Conservation (phyloP, 2,113 vertebrate genomes). For the Rhinichthys klamathensis region DNA sequence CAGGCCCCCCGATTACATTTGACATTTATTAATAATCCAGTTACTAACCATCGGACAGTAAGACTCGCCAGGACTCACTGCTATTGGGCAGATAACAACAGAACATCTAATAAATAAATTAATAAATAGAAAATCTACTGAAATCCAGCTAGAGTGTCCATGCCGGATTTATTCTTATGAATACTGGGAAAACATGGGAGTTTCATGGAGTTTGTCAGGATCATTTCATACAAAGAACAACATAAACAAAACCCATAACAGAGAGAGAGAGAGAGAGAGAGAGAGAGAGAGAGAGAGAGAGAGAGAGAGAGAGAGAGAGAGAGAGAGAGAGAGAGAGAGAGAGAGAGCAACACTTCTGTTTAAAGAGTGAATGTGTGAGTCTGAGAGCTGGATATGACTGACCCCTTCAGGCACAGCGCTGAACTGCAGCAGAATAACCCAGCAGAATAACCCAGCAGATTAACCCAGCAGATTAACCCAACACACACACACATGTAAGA, state of each 20-base stretch:
- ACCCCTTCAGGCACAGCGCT: constrained; percentile 70
- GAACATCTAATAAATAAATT: too few species aligned
- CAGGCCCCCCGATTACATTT: neutral
- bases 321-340: too few species aligned
- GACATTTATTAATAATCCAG: constrained; percentile 25
- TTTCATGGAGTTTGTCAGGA: too few species aligned
- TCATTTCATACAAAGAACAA: too few species aligned
- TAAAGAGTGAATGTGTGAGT: neutral
- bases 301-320: too few species aligned
- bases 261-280: too few species aligned
- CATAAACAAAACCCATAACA: too few species aligned
- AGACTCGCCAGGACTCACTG: neutral
- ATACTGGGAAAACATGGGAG: neutral
- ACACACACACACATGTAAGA: too few species aligned
- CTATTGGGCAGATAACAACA: neutral
- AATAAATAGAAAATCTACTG: neutral
- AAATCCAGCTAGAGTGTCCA: neutral
- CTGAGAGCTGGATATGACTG: constrained; percentile 62
- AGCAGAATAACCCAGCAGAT: too few species aligned
- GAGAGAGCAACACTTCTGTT: neutral
- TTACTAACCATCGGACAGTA: neutral
- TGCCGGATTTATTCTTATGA: neutral
- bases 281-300: too few species aligned
- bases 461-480: too few species aligned
- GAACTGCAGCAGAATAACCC: too few species aligned